Conservation (phyloP, 2,797 vertebrate species). For the Euphonia xanthogaster region DNA sequence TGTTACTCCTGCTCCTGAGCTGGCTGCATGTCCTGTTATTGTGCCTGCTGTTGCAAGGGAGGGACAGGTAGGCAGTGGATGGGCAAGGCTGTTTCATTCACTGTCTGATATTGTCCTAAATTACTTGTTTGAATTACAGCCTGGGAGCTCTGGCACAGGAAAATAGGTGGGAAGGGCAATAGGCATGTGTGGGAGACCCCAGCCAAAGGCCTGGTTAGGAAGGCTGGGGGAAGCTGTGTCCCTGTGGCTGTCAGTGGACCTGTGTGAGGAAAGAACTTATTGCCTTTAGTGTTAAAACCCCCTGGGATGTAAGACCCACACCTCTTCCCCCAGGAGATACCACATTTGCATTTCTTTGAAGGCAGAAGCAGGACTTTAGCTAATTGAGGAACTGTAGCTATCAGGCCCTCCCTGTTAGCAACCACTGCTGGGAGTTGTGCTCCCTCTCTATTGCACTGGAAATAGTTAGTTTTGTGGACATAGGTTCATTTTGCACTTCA, state of each 20-base stretch:
- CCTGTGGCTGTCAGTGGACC: background rate
- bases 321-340: background rate
- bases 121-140: background rate
- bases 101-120: background rate
- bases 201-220: background rate
- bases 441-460: background rate
- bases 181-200: too few relatives aligned
- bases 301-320: background rate
- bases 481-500: background rate
- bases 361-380: background rate
- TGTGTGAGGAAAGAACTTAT: background rate
- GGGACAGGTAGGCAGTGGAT: background rate
- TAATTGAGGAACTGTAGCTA: background rate
- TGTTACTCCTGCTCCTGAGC: background rate
- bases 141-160: background rate
- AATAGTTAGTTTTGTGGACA: background rate
- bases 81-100: background rate
- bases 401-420: background rate
- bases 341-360: background rate
- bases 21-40: fast-evolving
- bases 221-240: background rate
- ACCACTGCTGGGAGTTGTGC: background rate
- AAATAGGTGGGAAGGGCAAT: background rate
- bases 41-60: fast-evolving
- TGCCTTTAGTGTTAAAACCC: background rate